Conservation (phyloP, 2,888 invertebrate genomes). For the Neria commutata region DNA sequence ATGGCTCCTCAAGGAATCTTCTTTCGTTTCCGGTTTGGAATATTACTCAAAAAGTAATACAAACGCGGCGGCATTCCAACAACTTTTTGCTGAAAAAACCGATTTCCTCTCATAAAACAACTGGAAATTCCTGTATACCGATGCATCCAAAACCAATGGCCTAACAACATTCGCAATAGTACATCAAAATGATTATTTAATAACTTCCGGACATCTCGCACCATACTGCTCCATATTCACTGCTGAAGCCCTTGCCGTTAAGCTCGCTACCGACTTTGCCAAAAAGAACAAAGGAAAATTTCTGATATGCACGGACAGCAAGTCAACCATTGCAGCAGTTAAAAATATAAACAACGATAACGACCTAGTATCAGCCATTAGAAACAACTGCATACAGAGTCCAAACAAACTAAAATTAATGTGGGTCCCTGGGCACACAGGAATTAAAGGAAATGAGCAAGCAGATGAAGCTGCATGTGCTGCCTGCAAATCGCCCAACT, state of each 20-base stretch:
- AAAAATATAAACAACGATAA: constrained; percentile 13
- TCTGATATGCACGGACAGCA: constrained; percentile 23
- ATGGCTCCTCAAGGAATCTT: background rate
- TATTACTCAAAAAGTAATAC: background rate
- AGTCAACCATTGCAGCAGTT: constrained; percentile 17
- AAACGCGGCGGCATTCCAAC: background rate
- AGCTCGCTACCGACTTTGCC: constrained; percentile 8
- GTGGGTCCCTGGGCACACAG: constrained; percentile 20
- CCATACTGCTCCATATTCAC: constrained; percentile 18
- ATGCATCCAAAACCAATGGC: constrained; percentile 13
- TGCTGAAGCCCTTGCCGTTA: constrained; percentile 19
- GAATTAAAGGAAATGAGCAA: constrained; percentile 12
- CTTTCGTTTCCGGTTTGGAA: background rate
- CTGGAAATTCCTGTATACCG: constrained; percentile 13
- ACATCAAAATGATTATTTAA: constrained; percentile 11
- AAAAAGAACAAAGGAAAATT: constrained; percentile 11
- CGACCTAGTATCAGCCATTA: constrained; percentile 11
- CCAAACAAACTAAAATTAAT: constrained; percentile 17
- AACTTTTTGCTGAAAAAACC: background rate
- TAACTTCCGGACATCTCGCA: constrained; percentile 9
- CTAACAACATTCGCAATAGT: constrained; percentile 21
- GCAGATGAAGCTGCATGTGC: too few relatives aligned
- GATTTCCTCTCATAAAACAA: background rate
- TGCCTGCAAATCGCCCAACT: too few relatives aligned
- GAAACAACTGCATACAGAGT: constrained; percentile 1